Conservation (phyloP, 2,797 vertebrate species). For the Gymnothorax reevesii region DNA sequence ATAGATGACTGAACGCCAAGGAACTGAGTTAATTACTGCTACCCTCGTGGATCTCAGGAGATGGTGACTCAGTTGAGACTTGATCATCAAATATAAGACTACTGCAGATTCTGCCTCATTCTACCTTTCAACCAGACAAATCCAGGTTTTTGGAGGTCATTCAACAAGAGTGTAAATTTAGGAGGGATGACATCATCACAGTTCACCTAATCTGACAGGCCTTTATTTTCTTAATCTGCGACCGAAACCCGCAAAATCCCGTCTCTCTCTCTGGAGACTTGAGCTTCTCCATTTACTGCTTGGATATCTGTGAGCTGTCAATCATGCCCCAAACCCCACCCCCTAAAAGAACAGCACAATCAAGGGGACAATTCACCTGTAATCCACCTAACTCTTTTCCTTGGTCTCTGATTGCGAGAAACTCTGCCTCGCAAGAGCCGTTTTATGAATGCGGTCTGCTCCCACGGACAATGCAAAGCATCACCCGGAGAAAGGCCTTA, state of each 20-base stretch:
- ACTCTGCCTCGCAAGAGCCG: neutral
- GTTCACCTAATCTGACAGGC: slow-evolving; percentile 1
- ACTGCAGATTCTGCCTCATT: too few relatives aligned
- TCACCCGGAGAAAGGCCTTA: slow-evolving; percentile 19
- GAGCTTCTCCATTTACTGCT: slow-evolving; percentile 1
- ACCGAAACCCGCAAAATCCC: neutral
- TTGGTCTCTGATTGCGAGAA: slow-evolving; percentile 4
- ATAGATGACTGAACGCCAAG: too few relatives aligned
- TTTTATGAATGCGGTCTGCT: neutral
- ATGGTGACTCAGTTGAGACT: too few relatives aligned
- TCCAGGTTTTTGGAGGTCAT: neutral
- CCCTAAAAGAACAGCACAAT: neutral
- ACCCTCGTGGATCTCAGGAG: too few relatives aligned
- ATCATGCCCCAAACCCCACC: neutral
- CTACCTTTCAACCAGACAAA: neutral
- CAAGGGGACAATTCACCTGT: neutral
- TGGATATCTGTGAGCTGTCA: slow-evolving; percentile 21
- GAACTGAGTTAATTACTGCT: too few relatives aligned
- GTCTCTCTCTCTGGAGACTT: neutral
- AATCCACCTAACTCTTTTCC: slow-evolving; percentile 9
- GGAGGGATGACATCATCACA: neutral
- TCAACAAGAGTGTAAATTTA: neutral
- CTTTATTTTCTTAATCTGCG: neutral
- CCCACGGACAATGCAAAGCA: neutral
- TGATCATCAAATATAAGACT: too few relatives aligned